A percentile compares a stretch with the other conserved stretches of the same genome.
Evolutionary conservation across 1,140 invertebrate species (phyloP).

Genomic region (Aphelenchoides avenae): DNA sequence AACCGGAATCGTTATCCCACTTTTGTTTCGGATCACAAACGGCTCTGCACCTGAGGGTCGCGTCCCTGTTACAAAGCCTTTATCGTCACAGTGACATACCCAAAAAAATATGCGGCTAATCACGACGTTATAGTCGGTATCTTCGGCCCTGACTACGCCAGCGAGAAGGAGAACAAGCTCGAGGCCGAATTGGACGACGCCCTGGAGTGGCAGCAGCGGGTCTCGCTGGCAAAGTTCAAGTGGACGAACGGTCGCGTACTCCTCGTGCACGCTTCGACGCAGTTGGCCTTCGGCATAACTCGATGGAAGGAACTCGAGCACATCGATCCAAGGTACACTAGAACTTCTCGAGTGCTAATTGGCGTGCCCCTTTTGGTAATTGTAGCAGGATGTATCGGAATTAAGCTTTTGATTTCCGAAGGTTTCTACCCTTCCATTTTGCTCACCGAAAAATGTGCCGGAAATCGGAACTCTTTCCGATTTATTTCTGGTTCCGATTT

Average conservation of each 20-base stretch:
- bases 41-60: too few species aligned
- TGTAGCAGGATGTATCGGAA: constrained; percentile 53
- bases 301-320: constrained; percentile 62
- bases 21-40: too few species aligned
- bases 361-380: constrained; percentile 4
- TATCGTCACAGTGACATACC: too few species aligned
- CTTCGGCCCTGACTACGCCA: constrained; percentile 65
- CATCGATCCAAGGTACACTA: constrained; percentile 59
- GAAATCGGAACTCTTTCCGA: too few species aligned
- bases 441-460: too few species aligned
- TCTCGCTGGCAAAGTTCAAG: constrained; percentile 65
- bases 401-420: constrained; percentile 3
- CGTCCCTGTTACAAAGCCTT: too few species aligned
- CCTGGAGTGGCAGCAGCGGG: constrained; percentile 64
- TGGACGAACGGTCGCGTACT: constrained; percentile 64
- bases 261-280: constrained; percentile 63
- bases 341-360: constrained; percentile 15
- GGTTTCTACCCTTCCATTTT: too few species aligned
- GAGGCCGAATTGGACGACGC: constrained; percentile 65
- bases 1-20: too few species aligned
- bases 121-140: constrained; percentile 63
- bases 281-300: constrained; percentile 62
- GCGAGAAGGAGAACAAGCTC: constrained; percentile 63
- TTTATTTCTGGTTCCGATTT: too few species aligned
- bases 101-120: too few species aligned